Percentiles rank a stretch among this genome's conserved stretches.
phyloP scores from a whole-genome alignment of 1,140 invertebrate species.

The Trichogramma pretiosum region DNA sequence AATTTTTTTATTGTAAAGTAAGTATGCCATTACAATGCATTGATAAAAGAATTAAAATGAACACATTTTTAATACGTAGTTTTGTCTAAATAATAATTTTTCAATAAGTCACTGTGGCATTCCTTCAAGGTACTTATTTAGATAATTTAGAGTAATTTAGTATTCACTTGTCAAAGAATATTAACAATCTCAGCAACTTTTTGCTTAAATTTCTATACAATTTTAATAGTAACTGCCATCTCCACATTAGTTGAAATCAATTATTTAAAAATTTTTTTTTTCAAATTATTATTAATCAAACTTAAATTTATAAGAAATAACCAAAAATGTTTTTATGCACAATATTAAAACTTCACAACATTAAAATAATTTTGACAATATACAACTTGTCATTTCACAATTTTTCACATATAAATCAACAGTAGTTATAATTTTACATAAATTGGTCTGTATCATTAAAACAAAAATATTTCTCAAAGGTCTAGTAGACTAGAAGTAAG shows the following conservation, averaged over 20 bases:
- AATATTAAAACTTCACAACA: no score
- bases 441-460: constrained; percentile 7
- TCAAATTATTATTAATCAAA: no score
- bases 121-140: constrained; percentile 11
- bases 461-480: constrained; percentile 15
- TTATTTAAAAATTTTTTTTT: no score
- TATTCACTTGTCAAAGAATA: no score
- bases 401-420: constrained; percentile 17
- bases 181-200: not conserved
- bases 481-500: constrained; percentile 19
- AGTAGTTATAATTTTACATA: constrained; percentile 18
- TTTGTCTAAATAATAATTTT: not conserved
- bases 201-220: not conserved
- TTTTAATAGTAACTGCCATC: constrained; percentile 1
- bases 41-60: no score
- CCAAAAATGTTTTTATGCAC: no score
- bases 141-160: constrained; percentile 8
- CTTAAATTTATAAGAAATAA: no score
- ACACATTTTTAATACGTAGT: no score
- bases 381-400: no score
- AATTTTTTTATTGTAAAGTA: no score
- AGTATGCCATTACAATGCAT: no score
- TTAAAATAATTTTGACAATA: no score
- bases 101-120: constrained; percentile 18
- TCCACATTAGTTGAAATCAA: constrained; percentile 4